These are phyloP conservation scores for Watsonalla binaria DNA, from an alignment of 2,888 invertebrate species.

Conservation along the genomic window DNA sequence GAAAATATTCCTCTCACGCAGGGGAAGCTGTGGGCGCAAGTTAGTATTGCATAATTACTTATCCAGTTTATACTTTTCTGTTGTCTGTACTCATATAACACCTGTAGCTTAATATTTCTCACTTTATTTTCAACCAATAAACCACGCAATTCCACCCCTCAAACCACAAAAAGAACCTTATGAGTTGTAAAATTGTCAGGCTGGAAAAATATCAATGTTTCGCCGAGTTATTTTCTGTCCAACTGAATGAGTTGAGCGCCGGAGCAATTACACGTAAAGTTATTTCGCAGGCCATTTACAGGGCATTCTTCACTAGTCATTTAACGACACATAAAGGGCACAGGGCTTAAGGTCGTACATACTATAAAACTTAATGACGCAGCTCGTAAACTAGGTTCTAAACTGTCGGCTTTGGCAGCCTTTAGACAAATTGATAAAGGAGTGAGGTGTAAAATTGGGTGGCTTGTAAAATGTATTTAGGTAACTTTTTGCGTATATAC, in stretches of 20 bases:
- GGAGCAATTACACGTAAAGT: conserved; percentile 34
- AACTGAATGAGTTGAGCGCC: conserved; percentile 5
- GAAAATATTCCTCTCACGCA: no score
- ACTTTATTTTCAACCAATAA: no score
- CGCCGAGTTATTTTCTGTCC: neutral
- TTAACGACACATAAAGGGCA: conserved; percentile 13
- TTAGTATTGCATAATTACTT: no score
- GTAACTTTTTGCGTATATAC: no score
- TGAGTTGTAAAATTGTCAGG: neutral
- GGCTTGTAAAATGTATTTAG: no score
- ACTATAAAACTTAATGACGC: conserved; percentile 8
- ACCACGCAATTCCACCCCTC: neutral
- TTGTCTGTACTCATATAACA: no score
- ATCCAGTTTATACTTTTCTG: no score
- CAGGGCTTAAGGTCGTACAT: conserved; percentile 10
- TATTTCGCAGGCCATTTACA: conserved; percentile 38
- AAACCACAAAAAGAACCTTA: neutral
- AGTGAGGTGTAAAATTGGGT: neutral
- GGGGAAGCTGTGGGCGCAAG: no score
- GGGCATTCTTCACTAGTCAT: conserved; percentile 20
- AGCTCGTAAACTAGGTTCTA: neutral
- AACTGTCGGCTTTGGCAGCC: neutral
- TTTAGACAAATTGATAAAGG: neutral
- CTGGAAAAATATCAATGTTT: neutral
- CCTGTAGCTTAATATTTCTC: no score